A percentile compares a stretch with the other conserved stretches of the same genome.
Conservation (phyloP, 1,140 invertebrate genomes). For the Apolygus lucorum region DNA sequence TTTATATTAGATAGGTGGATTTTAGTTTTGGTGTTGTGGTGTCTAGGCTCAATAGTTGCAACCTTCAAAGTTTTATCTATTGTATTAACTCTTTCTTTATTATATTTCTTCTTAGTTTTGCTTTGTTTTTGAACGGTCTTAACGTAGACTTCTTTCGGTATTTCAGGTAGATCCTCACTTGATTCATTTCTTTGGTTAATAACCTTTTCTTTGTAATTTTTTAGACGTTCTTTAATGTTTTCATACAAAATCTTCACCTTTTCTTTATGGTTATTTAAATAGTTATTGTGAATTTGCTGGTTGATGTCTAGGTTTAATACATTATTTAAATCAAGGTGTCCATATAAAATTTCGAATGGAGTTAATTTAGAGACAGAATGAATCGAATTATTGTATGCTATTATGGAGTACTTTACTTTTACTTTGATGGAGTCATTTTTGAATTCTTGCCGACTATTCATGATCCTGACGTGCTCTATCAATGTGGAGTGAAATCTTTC, state of each 20-base stretch:
- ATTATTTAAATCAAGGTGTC: background rate
- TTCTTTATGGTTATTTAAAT: constrained; percentile 3
- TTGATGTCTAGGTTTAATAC: background rate
- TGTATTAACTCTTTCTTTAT: background rate
- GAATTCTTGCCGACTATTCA: background rate
- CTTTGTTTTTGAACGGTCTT: background rate
- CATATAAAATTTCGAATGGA: background rate
- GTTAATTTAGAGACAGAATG: background rate
- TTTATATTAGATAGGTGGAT: background rate
- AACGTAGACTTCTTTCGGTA: background rate
- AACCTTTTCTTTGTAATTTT: background rate
- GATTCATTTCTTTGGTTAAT: background rate
- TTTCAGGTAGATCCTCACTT: background rate
- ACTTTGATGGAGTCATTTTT: background rate
- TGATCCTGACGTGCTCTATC: background rate
- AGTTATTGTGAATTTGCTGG: background rate
- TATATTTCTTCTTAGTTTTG: background rate
- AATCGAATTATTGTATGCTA: constrained; percentile 6
- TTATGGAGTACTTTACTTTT: background rate
- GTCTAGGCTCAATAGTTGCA: background rate
- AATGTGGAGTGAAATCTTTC: constrained; percentile 17
- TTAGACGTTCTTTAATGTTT: background rate
- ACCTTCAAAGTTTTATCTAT: background rate
- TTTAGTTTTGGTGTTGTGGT: background rate
- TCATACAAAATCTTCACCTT: background rate